Percentiles rank a stretch among this genome's conserved stretches.
phyloP scores from a whole-genome alignment of 2,113 vertebrate species.

The Nanger granti region DNA sequence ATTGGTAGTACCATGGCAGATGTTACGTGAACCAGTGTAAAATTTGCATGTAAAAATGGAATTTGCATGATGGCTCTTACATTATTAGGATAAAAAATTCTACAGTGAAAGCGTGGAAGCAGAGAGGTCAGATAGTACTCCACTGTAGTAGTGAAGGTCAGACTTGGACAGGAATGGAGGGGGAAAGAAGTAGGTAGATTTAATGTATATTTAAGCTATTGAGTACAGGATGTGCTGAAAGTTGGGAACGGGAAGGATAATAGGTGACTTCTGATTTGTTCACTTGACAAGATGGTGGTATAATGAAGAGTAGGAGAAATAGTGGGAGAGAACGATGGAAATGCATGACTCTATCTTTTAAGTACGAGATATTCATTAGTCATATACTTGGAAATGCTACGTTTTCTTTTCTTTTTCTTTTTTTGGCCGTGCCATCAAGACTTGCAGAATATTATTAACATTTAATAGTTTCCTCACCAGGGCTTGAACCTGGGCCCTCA shows the following conservation, averaged over 20 bases:
- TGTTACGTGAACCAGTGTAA: not conserved
- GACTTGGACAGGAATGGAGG: not conserved
- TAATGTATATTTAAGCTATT: not conserved
- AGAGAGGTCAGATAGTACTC: not conserved
- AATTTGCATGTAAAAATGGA: not conserved
- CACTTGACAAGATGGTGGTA: not conserved
- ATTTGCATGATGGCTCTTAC: not conserved
- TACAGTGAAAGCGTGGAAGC: not conserved
- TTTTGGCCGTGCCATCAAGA: not conserved
- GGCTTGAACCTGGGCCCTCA: not conserved
- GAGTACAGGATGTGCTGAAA: not conserved
- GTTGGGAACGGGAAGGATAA: not conserved
- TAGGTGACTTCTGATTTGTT: not conserved
- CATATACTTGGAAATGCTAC: not conserved
- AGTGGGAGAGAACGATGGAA: not conserved
- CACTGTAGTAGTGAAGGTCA: not conserved
- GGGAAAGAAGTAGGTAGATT: not conserved
- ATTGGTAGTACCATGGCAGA: not conserved
- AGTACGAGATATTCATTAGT: not conserved
- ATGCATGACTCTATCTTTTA: not conserved
- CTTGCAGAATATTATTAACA: not conserved
- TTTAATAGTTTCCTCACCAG: not conserved
- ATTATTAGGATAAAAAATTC: not conserved
- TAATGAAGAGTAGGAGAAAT: not conserved
- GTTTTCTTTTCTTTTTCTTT: not conserved